Percentiles rank a stretch among this genome's conserved stretches.
Conservation (phyloP, 2,888 invertebrate genomes). For the Watsonalla binaria region DNA sequence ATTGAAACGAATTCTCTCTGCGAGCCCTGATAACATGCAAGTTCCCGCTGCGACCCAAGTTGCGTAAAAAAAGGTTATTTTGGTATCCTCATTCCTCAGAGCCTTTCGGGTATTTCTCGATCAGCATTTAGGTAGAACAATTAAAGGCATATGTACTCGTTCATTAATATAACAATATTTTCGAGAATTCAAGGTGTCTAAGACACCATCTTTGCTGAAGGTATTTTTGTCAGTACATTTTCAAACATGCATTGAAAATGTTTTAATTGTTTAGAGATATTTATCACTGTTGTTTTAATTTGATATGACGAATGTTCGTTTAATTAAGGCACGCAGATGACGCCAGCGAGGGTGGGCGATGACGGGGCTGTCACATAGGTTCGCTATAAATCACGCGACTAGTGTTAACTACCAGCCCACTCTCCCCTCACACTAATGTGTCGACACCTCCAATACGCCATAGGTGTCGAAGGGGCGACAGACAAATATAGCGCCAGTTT, state of each 20-base stretch:
- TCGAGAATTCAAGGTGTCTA: too few relatives aligned
- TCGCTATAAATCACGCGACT: constrained; percentile 58
- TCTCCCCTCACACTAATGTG: constrained; percentile 60
- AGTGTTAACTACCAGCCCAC: constrained; percentile 52
- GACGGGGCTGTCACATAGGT: constrained; percentile 32
- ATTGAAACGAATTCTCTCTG: constrained; percentile 69
- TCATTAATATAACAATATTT: too few relatives aligned
- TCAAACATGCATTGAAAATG: too few relatives aligned
- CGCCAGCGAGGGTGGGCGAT: constrained; percentile 9
- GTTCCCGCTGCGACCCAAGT: constrained; percentile 17
- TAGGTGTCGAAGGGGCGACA: constrained; percentile 39
- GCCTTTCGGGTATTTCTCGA: too few relatives aligned
- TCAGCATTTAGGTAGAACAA: too few relatives aligned
- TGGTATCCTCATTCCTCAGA: background rate
- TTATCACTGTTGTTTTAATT: too few relatives aligned
- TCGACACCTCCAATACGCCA: constrained; percentile 56
- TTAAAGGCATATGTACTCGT: too few relatives aligned
- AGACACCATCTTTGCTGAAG: too few relatives aligned
- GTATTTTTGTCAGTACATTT: too few relatives aligned
- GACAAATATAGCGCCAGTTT: constrained; percentile 1
- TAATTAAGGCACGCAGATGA: background rate
- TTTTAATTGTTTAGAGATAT: too few relatives aligned
- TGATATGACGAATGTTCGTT: background rate
- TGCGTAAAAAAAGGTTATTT: constrained; percentile 1
- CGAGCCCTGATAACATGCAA: constrained; percentile 44